Conservation (phyloP, 2,888 invertebrate genomes). For the Lobophora halterata region DNA sequence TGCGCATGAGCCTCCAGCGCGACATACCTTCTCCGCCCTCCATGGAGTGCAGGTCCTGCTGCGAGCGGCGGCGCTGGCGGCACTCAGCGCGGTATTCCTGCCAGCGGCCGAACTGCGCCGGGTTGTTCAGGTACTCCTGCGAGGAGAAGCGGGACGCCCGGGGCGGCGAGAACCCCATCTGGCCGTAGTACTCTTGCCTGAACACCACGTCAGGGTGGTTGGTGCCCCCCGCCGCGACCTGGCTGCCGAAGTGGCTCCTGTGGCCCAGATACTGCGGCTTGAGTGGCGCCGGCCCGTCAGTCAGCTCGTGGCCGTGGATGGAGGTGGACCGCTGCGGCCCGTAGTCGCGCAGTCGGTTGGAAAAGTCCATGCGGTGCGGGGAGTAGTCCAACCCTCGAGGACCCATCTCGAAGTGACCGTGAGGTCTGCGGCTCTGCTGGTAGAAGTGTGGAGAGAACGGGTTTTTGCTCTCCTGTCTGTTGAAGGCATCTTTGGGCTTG, state of each 20-base stretch:
- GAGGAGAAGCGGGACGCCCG: slow-evolving; percentile 72
- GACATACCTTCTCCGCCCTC: slow-evolving; percentile 69
- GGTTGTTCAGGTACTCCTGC: slow-evolving; percentile 73
- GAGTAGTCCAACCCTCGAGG: slow-evolving; percentile 73
- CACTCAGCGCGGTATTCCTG: slow-evolving; percentile 70
- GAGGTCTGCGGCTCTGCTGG: slow-evolving; percentile 52
- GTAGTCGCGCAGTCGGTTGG: slow-evolving; percentile 65
- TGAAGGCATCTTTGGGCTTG: slow-evolving; percentile 48
- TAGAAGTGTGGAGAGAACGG: slow-evolving; percentile 70
- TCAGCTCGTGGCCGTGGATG: slow-evolving; percentile 73
- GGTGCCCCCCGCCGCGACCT: slow-evolving; percentile 62
- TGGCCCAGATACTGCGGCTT: slow-evolving; percentile 68
- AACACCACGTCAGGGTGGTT: slow-evolving; percentile 73
- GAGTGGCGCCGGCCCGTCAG: slow-evolving; percentile 54
- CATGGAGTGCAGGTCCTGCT: slow-evolving; percentile 72
- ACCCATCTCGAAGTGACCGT: slow-evolving; percentile 76
- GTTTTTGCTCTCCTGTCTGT: slow-evolving; percentile 61
- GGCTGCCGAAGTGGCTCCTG: slow-evolving; percentile 64
- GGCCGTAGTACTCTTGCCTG: slow-evolving; percentile 67
- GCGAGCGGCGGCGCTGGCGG: slow-evolving; percentile 69
- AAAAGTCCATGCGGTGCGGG: slow-evolving; percentile 67
- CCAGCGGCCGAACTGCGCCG: slow-evolving; percentile 68
- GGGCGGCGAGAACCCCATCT: slow-evolving; percentile 65
- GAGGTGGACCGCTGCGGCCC: slow-evolving; percentile 72
- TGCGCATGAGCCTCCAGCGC: neutral